Conservation (phyloP, 2,113 vertebrate genomes). For the Corynorhinus townsendii region DNA sequence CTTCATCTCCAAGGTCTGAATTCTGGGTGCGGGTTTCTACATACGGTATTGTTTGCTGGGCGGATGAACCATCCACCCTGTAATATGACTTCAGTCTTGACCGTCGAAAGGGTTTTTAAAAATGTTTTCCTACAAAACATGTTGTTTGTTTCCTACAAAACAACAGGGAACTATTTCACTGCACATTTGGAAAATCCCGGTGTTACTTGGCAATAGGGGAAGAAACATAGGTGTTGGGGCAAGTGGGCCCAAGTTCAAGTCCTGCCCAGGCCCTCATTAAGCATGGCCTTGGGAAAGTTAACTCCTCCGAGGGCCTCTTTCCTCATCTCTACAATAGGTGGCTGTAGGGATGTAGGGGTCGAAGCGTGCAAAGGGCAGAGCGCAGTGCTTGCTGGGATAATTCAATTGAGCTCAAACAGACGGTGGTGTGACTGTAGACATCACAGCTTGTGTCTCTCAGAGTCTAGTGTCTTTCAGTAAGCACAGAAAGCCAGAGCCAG, state of each 20-base stretch:
- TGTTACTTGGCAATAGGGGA: neutral
- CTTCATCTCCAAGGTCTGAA: neutral
- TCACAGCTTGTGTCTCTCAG: neutral
- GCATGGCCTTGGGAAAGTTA: neutral
- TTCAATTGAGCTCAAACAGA: neutral
- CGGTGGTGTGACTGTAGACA: accelerated
- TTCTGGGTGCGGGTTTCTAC: neutral
- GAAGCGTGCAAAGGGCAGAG: accelerated
- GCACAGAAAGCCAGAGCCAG: neutral
- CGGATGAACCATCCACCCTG: neutral
- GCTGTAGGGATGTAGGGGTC: accelerated
- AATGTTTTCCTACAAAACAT: neutral
- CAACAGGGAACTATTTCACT: neutral
- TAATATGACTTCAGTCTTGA: neutral
- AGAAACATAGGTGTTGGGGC: neutral
- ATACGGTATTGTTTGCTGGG: neutral
- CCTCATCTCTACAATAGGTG: neutral
- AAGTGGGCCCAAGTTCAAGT: neutral
- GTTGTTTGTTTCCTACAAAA: neutral
- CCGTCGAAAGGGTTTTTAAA: neutral
- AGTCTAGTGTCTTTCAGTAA: neutral
- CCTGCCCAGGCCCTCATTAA: neutral
- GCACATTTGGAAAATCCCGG: neutral
- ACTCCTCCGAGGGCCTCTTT: neutral
- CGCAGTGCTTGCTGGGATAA: accelerated